phyloP scores from a whole-genome alignment of 2,113 vertebrate species.

The Cynocephalus volans region DNA sequence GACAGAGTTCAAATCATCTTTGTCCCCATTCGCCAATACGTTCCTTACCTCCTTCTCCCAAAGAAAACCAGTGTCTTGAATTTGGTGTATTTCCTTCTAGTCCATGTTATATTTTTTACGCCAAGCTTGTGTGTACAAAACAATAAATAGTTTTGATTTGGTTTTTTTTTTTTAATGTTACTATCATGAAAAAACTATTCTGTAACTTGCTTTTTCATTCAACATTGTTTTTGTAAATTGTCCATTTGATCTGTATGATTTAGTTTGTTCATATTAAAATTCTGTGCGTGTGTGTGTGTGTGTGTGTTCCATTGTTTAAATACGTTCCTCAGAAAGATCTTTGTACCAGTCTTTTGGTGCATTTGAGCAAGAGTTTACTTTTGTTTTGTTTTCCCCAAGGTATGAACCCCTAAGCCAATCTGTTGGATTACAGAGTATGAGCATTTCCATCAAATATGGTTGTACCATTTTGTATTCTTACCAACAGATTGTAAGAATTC shows the following conservation, averaged over 20 bases:
- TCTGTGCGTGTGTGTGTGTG: background rate
- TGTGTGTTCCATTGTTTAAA: background rate
- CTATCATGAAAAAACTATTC: background rate
- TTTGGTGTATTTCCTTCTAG: background rate
- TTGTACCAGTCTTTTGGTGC: background rate
- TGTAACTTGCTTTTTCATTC: conserved; percentile 39
- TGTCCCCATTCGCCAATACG: background rate
- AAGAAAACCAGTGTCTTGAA: background rate
- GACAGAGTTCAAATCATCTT: background rate
- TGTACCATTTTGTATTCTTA: background rate
- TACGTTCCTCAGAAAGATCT: background rate
- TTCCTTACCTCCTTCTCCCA: background rate
- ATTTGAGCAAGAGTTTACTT: background rate
- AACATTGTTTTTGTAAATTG: background rate
- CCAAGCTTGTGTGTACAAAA: background rate
- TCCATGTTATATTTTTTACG: background rate
- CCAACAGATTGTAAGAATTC: background rate
- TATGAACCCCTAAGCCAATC: background rate
- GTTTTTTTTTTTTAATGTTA: background rate
- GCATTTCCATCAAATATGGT: background rate
- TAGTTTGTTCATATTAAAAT: background rate
- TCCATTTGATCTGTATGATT: background rate
- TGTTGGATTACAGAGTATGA: background rate
- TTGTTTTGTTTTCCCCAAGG: background rate
- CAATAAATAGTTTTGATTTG: background rate